Evolutionary conservation across 2,888 invertebrate species (phyloP), one percentile per base, ranked within the genome.

Genomic region (Embidobia sp.): DNA sequence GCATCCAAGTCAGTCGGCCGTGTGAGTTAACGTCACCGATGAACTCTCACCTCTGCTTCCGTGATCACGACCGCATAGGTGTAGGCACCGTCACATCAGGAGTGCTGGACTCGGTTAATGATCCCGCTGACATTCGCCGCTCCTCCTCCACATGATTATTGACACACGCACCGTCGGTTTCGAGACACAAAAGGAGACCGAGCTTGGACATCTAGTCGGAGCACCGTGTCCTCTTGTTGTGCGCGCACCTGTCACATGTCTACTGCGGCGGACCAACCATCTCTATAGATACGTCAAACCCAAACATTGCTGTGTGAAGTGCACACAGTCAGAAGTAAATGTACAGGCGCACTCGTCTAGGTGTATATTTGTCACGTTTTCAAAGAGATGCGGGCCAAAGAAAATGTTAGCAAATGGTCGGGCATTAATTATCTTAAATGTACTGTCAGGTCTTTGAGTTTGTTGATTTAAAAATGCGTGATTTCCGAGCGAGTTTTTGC

Each of bases 31-130:
- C 57, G 37, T 40, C 49, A 46, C 15, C 26, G 27, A 7, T 37
- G 19, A 42, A 84, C 84, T 82, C 83, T 83, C 26, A 86, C 86
- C 63, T 85, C 84, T 22, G 85, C 85, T 81, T 85, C 85, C 86
- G 85, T 85, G 59, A 16, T 18, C 59, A 40, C 26, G 31, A 61
- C 19, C 37, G 26, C 33, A 49, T 29, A 6, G 35, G n/a, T 31
- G 16, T 10, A 64, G 40, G 29, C 59, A 31, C 11, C 29, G 31
- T 49, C n/a, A n/a, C n/a, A n/a, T n/a, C n/a, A n/a, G n/a, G n/a
- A n/a, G 10, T 10, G 42, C 29, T 26, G 22, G 13, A 46, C 40
- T 10, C 16, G 10, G 22, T 27, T 44, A 37, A 31, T 53, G 27
- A 4, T 29, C 13, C n/a, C 42, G 42, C 15, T 33, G 53, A 78